Evolutionary conservation across 2,797 vertebrate species (phyloP), one percentile per base, ranked within the genome.

Genomic region (Malurus leucopterus): DNA sequence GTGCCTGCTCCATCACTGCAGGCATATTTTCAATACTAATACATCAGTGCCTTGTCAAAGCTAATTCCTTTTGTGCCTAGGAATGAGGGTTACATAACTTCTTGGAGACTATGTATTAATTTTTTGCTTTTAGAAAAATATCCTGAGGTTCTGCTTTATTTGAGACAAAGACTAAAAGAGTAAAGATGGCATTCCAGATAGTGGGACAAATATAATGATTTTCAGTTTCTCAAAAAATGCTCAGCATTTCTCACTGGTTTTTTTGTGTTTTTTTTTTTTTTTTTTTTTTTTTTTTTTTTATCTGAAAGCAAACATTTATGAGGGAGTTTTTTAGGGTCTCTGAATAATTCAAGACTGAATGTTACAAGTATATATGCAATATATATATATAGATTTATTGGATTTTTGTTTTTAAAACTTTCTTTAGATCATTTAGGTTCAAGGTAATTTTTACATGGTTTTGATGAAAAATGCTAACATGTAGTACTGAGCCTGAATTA

Each of bases 121-220:
- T 78, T 83, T 83, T 80, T 80, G 11, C 50, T 92, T 64, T 86
- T 75, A 91, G 63, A 70, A 84, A 86, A 59, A 70, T 38, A 53
- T 67, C 63, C 63, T 70, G 11, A 51, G 50, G 29, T 85, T 81
- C 55, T 65, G 23, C 43, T 81, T 81, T 90, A 65, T 80, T 90
- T 79, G 53, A 90, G 92, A 94, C 22, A 69, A 86, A 51, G 18
- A 18, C 44, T 81, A 88, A 90, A 92, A 74, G 53, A 76, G 41
- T 34, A 61, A 90, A 84, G 44, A 88, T 29, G 6, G 1, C 47
- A 75, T 77, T 82, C 8, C 12, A 58, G 32, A 3, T 57, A 55
- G 12, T 38, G 29, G 54, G 24, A 79, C 22, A 86, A 71, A 38
- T 12, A 50, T 14, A 4, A 27, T 17, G 16, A 77, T 51, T 75